Percentiles rank a stretch among this genome's conserved stretches.
These are phyloP conservation scores for Bostrychus sinensis DNA, from an alignment of 2,113 vertebrate genomes.

Conservation along the genomic window DNA sequence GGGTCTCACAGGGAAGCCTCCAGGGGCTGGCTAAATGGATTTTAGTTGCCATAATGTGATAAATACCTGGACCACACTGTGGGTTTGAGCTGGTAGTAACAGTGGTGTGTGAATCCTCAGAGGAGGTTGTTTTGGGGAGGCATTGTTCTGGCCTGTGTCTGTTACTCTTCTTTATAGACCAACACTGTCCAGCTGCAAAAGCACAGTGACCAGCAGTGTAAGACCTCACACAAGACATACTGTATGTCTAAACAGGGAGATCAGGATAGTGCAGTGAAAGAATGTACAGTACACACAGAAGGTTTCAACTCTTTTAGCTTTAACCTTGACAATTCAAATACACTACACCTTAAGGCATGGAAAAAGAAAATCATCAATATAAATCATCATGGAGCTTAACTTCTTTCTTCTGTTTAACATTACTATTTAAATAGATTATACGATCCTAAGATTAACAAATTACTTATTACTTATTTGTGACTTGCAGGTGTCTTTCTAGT, in stretches of 20 bases:
- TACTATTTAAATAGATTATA: too few relatives aligned
- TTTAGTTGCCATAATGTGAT: neutral
- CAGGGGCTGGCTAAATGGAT: neutral
- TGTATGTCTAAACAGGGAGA: conserved; percentile 17
- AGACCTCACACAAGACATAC: conserved; percentile 15
- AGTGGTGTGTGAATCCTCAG: conserved; percentile 49
- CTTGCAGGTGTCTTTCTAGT: too few relatives aligned
- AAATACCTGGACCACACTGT: neutral
- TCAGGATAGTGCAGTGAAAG: neutral
- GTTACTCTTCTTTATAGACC: conserved; percentile 32
- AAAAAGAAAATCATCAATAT: too few relatives aligned
- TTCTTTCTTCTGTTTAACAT: too few relatives aligned
- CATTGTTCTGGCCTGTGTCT: conserved; percentile 54
- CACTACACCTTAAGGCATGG: too few relatives aligned
- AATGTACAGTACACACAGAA: neutral
- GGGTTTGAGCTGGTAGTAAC: conserved; percentile 33
- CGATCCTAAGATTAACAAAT: too few relatives aligned
- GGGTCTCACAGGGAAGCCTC: neutral
- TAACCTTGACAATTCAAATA: neutral
- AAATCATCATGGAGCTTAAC: too few relatives aligned
- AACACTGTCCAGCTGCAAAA: conserved; percentile 47
- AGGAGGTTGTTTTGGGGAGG: conserved; percentile 46
- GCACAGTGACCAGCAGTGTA: conserved; percentile 23
- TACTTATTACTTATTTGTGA: too few relatives aligned
- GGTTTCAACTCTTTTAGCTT: neutral